These are phyloP conservation scores for Drosophila nebulosa DNA, from an alignment of 1,140 invertebrate genomes.

Conservation along the genomic window DNA sequence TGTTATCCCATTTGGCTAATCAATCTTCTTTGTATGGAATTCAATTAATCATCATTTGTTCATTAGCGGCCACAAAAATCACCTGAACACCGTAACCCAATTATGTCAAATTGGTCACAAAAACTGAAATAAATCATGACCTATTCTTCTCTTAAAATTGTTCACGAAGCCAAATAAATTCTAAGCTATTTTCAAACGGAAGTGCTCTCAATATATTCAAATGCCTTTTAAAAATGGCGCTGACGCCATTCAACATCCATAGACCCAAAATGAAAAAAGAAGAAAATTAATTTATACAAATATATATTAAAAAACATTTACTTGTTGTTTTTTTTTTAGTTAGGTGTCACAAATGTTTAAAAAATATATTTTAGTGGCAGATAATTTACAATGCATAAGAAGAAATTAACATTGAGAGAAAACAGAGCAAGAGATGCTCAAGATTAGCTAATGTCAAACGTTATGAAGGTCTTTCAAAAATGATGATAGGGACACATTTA, in stretches of 20 bases:
- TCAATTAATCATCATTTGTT: constrained; percentile 46
- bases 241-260: constrained; percentile 54
- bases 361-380: constrained; percentile 39
- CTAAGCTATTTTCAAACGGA: constrained; percentile 60
- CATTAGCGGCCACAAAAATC: constrained; percentile 42
- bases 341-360: constrained; percentile 60
- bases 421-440: constrained; percentile 5
- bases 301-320: constrained; percentile 20
- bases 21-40: not conserved
- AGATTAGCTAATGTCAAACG: constrained; percentile 61
- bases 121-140: constrained; percentile 71
- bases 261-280: not conserved
- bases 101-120: constrained; percentile 52
- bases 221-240: constrained; percentile 67
- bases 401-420: constrained; percentile 32
- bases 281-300: not conserved
- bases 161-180: constrained; percentile 9
- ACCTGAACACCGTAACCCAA: constrained; percentile 65
- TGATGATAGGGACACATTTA: constrained; percentile 11
- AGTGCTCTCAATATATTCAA: constrained; percentile 27
- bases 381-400: constrained; percentile 58
- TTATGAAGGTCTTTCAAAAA: constrained; percentile 52
- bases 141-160: constrained; percentile 44
- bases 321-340: constrained; percentile 23
- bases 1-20: not conserved